Evolutionary conservation across 1,140 invertebrate species (phyloP).

Genomic region (Panagrolaimus sp.): DNA sequence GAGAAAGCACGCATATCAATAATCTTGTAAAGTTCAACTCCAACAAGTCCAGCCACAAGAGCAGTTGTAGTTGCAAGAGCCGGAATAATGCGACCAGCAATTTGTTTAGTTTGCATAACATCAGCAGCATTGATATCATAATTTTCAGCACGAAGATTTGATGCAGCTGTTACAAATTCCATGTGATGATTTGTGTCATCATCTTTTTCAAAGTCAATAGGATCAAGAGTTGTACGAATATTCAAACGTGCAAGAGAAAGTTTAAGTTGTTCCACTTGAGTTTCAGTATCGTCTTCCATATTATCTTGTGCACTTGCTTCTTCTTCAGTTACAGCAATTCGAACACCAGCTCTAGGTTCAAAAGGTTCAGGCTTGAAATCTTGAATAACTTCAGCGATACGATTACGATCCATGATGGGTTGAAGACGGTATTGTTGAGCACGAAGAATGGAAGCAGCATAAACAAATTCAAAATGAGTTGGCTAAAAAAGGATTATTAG

Average conservation of each 20-base stretch:
- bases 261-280: constrained; percentile 66
- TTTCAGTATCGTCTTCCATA: constrained; percentile 67
- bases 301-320: constrained; percentile 66
- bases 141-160: constrained; percentile 89
- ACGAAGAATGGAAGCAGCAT: constrained; percentile 83
- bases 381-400: constrained; percentile 69
- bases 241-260: constrained; percentile 57
- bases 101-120: constrained; percentile 90
- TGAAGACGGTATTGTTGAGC: constrained; percentile 83
- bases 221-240: constrained; percentile 66
- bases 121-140: constrained; percentile 90
- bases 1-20: constrained; percentile 62
- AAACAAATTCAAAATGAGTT: constrained; percentile 81
- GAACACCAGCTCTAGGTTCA: constrained; percentile 82
- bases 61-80: constrained; percentile 98
- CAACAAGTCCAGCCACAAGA: constrained; percentile 85
- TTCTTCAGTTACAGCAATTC: constrained; percentile 93
- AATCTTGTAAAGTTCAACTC: constrained; percentile 87
- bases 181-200: constrained; percentile 96
- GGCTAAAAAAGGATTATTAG: constrained; percentile 15
- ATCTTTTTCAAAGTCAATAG: constrained; percentile 94
- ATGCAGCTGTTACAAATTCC: constrained; percentile 95
- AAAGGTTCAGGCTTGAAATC: constrained; percentile 74
- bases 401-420: constrained; percentile 68
- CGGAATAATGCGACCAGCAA: constrained; percentile 97